phyloP scores from a whole-genome alignment of 2,113 vertebrate species.

The Argyrosomus japonicus region DNA sequence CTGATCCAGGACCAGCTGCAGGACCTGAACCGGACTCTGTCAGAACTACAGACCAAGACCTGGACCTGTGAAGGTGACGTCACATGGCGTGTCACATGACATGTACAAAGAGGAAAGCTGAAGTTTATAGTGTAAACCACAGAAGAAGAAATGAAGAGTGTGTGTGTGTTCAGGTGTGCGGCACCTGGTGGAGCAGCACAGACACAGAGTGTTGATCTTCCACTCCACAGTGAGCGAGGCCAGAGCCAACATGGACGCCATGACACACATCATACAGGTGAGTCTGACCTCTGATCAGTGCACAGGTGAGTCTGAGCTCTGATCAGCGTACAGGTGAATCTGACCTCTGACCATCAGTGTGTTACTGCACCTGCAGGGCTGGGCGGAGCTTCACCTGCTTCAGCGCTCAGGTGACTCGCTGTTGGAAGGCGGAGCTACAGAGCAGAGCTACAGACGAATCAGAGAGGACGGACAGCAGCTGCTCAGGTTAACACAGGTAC shows the following conservation, averaged over 20 bases:
- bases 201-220: neutral
- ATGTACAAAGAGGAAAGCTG: too few species aligned
- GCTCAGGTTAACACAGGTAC: conserved; percentile 44
- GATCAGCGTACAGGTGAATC: neutral
- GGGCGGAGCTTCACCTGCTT: conserved; percentile 47
- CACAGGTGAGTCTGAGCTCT: conserved; percentile 10
- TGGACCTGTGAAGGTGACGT: conserved; percentile 82
- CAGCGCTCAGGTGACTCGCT: conserved; percentile 11
- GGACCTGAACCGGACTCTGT: conserved; percentile 24
- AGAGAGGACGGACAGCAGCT: conserved; percentile 28
- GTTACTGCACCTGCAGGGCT: conserved; percentile 13
- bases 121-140: neutral
- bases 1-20: conserved; percentile 76
- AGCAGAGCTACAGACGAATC: conserved; percentile 20
- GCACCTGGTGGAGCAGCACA: conserved; percentile 22
- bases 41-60: conserved; percentile 38
- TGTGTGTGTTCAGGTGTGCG: conserved; percentile 21
- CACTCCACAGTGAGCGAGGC: conserved; percentile 22
- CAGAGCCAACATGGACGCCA: conserved; percentile 48
- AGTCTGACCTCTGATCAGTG: neutral
- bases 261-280: conserved; percentile 24
- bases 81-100: neutral
- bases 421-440: conserved; percentile 18
- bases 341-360: neutral
- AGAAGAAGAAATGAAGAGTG: neutral